Conservation (phyloP, 92 coral and sea anemone species). For the Porites cylindrica region DNA sequence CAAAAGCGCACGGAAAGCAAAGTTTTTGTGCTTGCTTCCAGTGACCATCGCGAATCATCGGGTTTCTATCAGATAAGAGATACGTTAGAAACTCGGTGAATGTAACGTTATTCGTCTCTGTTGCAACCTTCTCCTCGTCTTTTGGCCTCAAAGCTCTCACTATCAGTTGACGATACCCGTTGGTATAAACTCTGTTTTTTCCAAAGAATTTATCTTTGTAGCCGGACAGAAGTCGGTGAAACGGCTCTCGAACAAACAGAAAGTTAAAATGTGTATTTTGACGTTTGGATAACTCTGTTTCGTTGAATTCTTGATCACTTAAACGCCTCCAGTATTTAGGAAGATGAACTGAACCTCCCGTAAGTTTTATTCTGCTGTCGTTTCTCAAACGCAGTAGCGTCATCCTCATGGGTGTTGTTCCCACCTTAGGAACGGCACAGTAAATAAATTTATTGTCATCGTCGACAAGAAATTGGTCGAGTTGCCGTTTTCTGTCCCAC, state of each 20-base stretch:
- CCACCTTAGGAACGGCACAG: constrained; percentile 46
- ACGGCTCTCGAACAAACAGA: constrained; percentile 69
- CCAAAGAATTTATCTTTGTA: constrained; percentile 63
- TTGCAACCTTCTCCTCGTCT: not conserved
- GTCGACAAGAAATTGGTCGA: constrained; percentile 20
- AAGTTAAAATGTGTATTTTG: constrained; percentile 52
- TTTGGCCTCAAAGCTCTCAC: constrained; percentile 29
- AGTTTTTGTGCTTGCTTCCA: constrained; percentile 49
- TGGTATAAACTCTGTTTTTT: constrained; percentile 29
- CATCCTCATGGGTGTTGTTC: constrained; percentile 28
- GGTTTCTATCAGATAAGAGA: constrained; percentile 24
- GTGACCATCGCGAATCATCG: constrained; percentile 30
- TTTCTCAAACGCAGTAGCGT: constrained; percentile 27
- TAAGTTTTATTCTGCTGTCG: not conserved
- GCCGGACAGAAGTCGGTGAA: constrained; percentile 62
- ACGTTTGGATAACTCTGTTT: constrained; percentile 30
- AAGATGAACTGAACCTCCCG: not conserved
- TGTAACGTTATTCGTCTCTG: constrained; percentile 42
- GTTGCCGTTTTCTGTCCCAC: not conserved
- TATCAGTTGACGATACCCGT: constrained; percentile 14
- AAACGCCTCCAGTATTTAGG: constrained; percentile 35
- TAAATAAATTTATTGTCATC: constrained; percentile 26
- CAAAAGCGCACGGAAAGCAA: constrained; percentile 63
- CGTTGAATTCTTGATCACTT: constrained; percentile 28
- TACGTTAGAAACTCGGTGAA: constrained; percentile 58